Conservation (phyloP, 2,888 invertebrate genomes). For the Eupeodes luniger region DNA sequence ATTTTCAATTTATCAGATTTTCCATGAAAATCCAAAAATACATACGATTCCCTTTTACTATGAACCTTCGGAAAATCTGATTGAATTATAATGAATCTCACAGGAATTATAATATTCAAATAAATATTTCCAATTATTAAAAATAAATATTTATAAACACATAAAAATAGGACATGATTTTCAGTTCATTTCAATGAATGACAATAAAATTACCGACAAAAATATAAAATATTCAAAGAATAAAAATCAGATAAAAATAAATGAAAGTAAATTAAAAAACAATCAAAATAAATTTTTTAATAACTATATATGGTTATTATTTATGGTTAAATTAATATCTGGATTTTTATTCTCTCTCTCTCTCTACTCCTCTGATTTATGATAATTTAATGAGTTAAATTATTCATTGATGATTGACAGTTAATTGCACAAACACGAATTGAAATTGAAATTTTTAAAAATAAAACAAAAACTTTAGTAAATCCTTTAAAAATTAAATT, state of each 20-base stretch:
- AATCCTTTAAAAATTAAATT: too few species aligned
- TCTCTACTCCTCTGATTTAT: background rate
- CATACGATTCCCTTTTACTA: too few species aligned
- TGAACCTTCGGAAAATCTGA: too few species aligned
- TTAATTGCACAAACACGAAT: background rate
- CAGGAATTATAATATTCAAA: background rate
- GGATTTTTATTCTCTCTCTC: background rate
- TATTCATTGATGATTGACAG: constrained; percentile 13
- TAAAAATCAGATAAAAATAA: background rate
- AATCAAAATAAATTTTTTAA: background rate
- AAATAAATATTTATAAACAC: background rate
- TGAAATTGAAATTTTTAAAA: background rate
- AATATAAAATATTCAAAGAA: background rate
- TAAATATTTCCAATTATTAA: background rate
- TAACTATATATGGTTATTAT: background rate
- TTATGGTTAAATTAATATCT: background rate
- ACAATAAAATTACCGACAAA: background rate
- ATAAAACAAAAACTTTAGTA: background rate
- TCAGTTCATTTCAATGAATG: background rate
- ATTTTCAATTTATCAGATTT: too few species aligned
- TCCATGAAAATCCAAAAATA: too few species aligned
- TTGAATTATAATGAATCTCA: too few species aligned
- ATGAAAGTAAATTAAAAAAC: background rate
- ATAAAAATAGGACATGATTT: background rate
- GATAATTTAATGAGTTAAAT: constrained; percentile 5